Evolutionary conservation across 1,140 invertebrate species (phyloP).

Genomic region (Adoxophyes honmai): DNA sequence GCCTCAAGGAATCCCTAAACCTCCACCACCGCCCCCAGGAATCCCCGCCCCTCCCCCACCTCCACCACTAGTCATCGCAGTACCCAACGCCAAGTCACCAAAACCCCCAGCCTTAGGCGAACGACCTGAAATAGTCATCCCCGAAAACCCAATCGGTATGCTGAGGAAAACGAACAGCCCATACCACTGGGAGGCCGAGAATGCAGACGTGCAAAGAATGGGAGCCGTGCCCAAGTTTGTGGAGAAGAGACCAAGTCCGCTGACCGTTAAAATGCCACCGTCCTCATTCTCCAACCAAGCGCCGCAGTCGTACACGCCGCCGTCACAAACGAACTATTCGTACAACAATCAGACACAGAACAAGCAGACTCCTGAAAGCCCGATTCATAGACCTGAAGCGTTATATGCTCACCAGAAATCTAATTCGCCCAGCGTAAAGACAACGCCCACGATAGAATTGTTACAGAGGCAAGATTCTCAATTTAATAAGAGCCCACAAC

Average conservation of each 20-base stretch:
- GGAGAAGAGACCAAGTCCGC: conserved; percentile 67
- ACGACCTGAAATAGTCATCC: conserved; percentile 83
- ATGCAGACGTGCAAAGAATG: conserved; percentile 55
- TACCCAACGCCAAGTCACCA: conserved; percentile 67
- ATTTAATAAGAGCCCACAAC: conserved; percentile 74
- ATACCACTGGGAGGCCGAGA: conserved; percentile 73
- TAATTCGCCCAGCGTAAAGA: conserved; percentile 44
- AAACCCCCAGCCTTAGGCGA: conserved; percentile 67
- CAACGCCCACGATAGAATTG: conserved; percentile 63
- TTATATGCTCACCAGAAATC: conserved; percentile 61
- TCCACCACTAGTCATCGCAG: conserved; percentile 75
- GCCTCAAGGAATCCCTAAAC: conserved; percentile 48
- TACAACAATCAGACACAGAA: conserved; percentile 53
- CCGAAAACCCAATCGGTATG: conserved; percentile 81
- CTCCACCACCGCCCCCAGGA: conserved; percentile 72
- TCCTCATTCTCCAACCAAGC: conserved; percentile 53
- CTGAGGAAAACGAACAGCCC: conserved; percentile 75
- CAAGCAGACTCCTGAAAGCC: conserved; percentile 61
- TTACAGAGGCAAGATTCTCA: conserved; percentile 73
- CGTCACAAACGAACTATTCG: conserved; percentile 40
- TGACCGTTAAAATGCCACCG: conserved; percentile 66
- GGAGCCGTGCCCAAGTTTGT: conserved; percentile 67
- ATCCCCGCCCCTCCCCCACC: conserved; percentile 77
- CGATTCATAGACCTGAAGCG: conserved; percentile 69
- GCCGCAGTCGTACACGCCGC: conserved; percentile 57